Evolutionary conservation across 2,888 invertebrate species (phyloP).

Genomic region (Lacanobia wlatinum): DNA sequence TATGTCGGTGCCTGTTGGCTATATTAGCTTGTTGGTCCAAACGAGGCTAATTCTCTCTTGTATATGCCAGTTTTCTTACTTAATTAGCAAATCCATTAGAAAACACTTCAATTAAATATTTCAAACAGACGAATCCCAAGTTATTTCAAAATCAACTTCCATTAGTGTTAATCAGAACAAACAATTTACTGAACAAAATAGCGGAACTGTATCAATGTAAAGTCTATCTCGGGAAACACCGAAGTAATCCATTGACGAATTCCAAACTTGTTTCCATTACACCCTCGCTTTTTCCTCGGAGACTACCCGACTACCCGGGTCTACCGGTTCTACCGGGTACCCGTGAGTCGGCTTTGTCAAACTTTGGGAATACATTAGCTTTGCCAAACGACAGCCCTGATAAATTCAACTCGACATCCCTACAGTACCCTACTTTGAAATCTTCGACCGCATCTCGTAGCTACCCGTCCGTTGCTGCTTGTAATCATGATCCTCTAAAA

Average conservation of each 20-base stretch:
- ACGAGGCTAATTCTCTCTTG: background rate
- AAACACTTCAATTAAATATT: slow-evolving; percentile 15
- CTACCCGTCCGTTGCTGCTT: slow-evolving; percentile 62
- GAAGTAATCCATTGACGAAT: slow-evolving; percentile 80
- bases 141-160: slow-evolving; percentile 32
- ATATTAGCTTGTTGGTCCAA: no score
- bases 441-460: slow-evolving; percentile 33
- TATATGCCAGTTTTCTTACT: background rate
- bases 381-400: slow-evolving; percentile 82
- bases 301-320: slow-evolving; percentile 73
- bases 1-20: background rate
- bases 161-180: slow-evolving; percentile 48
- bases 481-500: slow-evolving; percentile 13
- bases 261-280: slow-evolving; percentile 84
- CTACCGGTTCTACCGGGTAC: slow-evolving; percentile 67
- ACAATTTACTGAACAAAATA: slow-evolving; percentile 53
- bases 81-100: background rate
- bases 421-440: slow-evolving; percentile 27
- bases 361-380: slow-evolving; percentile 88
- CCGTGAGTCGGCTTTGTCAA: slow-evolving; percentile 83
- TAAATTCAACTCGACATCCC: slow-evolving; percentile 82
- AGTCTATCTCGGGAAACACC: slow-evolving; percentile 57
- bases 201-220: slow-evolving; percentile 56
- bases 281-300: slow-evolving; percentile 80
- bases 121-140: background rate